Evolutionary conservation across 2,797 vertebrate genomes (phyloP).

Genomic region (Gobionotothen gibberifrons): DNA sequence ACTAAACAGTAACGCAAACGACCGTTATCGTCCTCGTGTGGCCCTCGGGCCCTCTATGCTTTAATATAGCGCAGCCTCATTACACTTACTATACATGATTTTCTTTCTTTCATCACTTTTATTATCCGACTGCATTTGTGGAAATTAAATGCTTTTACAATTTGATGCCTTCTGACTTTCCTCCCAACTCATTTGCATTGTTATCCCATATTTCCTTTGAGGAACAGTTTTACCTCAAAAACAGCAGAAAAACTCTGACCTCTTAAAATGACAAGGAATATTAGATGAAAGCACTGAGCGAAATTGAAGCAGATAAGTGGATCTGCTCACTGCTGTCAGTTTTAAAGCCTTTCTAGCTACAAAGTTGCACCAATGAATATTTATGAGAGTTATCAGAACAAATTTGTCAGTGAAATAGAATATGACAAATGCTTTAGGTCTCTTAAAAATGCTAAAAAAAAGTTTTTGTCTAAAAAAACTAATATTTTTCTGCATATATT

Average conservation of each 20-base stretch:
- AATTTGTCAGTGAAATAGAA: slow-evolving; percentile 30
- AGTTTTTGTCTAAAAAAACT: neutral
- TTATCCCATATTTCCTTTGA: slow-evolving; percentile 51
- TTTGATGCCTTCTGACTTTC: slow-evolving; percentile 2
- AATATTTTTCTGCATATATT: too few species aligned
- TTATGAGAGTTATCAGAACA: slow-evolving; percentile 36
- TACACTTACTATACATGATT: neutral
- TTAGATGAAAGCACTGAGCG: slow-evolving; percentile 49
- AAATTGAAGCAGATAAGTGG: slow-evolving; percentile 22
- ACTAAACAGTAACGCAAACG: too few species aligned
- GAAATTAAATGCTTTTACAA: slow-evolving; percentile 30
- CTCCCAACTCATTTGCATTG: slow-evolving; percentile 41
- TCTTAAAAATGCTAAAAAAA: slow-evolving; percentile 15
- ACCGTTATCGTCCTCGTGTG: too few species aligned
- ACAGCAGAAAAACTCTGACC: slow-evolving; percentile 16
- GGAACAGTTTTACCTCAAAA: slow-evolving; percentile 21
- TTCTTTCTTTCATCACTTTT: neutral
- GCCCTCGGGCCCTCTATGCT: neutral
- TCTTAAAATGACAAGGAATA: slow-evolving; percentile 52
- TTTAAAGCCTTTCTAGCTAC: slow-evolving; percentile 47
- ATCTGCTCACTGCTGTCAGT: slow-evolving; percentile 31
- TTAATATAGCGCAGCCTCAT: neutral
- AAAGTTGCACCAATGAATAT: slow-evolving; percentile 65
- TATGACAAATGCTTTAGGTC: slow-evolving; percentile 21
- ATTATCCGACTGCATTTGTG: slow-evolving; percentile 18